Evolutionary conservation across 2,888 invertebrate species (phyloP), one percentile per base, ranked within the genome.

Genomic region (Acleris emargana): DNA sequence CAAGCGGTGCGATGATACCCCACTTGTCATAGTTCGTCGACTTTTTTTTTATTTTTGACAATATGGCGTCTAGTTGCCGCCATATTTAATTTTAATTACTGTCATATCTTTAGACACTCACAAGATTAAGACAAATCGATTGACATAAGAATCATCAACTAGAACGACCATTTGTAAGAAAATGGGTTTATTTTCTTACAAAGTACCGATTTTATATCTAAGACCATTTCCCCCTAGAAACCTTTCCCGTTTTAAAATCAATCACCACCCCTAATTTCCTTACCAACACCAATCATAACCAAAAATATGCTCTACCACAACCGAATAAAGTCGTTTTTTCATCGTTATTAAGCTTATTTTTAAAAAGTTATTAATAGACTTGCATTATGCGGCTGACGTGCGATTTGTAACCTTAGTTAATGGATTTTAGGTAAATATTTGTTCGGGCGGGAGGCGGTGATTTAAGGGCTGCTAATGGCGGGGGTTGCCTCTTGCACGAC

Each of bases 351-450:
- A 4, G 13, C 38, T 13, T 38, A 38, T 38, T 54, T 59, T 64
- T 32, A 43, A 59, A 20, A 18, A 47, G 47, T 25, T 64, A 64
- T 64, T 59, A 58, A 64, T 64, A 59, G 54, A 54, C 54, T 64
- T 64, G 64, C 54, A 64, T 64, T 59, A 42, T 32, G 50, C 13
- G 7, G 22, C 16, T 16, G 53, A 25, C 32, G 42, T 22, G 25
- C 53, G 38, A 64, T 59, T 64, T 64, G 50, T 25, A 50, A 42
- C 54, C 28, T 55, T 64, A 25, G 18, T 11, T 38, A 20, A 59
- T 54, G 49, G 43, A 1, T 11, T 25, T 59, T 50, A 49, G 6
- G 64, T 7, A 11, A 25, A 54, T 20, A 42, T 49, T 64, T 13
- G 59, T 4, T 7, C 17, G 49, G 20, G 7, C 16, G 25, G 22